Conservation (phyloP, 2,797 vertebrate genomes). For the Psittacula derbiana region DNA sequence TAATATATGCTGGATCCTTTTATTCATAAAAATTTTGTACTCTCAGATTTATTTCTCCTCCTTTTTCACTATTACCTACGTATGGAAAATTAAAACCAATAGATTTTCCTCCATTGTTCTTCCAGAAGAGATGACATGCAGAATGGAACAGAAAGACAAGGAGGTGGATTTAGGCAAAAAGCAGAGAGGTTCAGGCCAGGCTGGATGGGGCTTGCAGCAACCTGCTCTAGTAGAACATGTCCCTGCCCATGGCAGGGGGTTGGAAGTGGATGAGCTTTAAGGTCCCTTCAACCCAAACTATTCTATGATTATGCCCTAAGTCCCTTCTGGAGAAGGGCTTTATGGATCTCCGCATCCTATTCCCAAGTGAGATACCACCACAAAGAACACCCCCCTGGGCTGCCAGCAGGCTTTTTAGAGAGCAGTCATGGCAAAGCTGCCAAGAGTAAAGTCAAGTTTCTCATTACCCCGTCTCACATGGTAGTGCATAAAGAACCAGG, state of each 20-base stretch:
- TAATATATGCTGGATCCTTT: rapidly evolving
- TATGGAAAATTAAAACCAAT: rapidly evolving
- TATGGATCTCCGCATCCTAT: background rate
- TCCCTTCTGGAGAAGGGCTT: background rate
- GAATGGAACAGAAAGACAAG: background rate
- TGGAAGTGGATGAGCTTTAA: background rate
- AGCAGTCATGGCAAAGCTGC: background rate
- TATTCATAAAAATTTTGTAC: background rate
- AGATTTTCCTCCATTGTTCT: background rate
- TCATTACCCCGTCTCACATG: background rate
- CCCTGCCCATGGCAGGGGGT: background rate
- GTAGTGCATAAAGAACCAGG: background rate
- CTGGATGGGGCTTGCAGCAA: background rate
- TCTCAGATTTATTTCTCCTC: background rate
- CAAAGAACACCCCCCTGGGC: background rate
- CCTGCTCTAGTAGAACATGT: background rate
- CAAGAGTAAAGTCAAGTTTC: background rate
- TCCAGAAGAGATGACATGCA: background rate
- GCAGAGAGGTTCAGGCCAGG: background rate
- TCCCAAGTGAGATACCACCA: background rate
- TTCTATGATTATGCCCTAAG: background rate
- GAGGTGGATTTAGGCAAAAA: background rate
- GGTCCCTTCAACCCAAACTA: background rate
- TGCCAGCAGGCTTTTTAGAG: background rate
- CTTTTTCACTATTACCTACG: background rate